Evolutionary conservation across 2,888 invertebrate species (phyloP).

Genomic region (Leucozona laternaria): DNA sequence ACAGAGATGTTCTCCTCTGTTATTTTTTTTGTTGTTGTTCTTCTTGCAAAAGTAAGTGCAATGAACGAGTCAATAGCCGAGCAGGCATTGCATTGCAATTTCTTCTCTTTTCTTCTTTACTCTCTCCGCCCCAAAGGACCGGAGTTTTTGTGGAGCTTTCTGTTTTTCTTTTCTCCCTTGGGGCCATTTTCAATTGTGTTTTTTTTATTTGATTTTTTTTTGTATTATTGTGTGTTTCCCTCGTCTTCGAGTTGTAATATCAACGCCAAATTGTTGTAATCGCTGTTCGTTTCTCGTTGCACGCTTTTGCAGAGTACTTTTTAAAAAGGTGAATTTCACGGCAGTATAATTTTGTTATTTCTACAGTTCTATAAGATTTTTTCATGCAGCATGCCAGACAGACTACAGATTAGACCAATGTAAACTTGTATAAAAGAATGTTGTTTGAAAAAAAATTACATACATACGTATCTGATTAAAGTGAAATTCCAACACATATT

Average conservation of each 20-base stretch:
- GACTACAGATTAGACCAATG: too few species aligned
- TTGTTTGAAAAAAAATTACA: too few species aligned
- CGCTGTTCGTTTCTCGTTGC: slow-evolving; percentile 25
- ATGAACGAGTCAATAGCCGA: slow-evolving; percentile 60
- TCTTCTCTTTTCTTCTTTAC: slow-evolving; percentile 51
- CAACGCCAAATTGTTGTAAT: slow-evolving; percentile 66
- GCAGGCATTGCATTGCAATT: slow-evolving; percentile 61
- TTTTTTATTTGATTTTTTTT: not conserved
- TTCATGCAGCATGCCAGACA: too few species aligned
- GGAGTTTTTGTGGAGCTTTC: slow-evolving; percentile 57
- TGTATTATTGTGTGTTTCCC: slow-evolving; percentile 8
- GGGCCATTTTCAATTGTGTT: slow-evolving; percentile 25
- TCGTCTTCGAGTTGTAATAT: slow-evolving; percentile 43
- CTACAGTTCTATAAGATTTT: not conserved
- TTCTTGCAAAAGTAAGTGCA: slow-evolving; percentile 66
- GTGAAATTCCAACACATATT: too few species aligned
- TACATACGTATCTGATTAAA: too few species aligned
- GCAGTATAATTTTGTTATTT: not conserved
- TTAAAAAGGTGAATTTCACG: slow-evolving; percentile 17
- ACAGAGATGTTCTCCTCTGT: slow-evolving; percentile 51
- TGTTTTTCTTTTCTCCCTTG: slow-evolving; percentile 61
- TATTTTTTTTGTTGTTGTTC: not conserved
- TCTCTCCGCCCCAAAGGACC: slow-evolving; percentile 19
- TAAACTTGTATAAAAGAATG: too few species aligned
- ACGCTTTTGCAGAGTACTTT: slow-evolving; percentile 9